These are phyloP conservation scores for Papilio xuthus DNA, from an alignment of 1,140 invertebrate genomes.

Conservation along the genomic window DNA sequence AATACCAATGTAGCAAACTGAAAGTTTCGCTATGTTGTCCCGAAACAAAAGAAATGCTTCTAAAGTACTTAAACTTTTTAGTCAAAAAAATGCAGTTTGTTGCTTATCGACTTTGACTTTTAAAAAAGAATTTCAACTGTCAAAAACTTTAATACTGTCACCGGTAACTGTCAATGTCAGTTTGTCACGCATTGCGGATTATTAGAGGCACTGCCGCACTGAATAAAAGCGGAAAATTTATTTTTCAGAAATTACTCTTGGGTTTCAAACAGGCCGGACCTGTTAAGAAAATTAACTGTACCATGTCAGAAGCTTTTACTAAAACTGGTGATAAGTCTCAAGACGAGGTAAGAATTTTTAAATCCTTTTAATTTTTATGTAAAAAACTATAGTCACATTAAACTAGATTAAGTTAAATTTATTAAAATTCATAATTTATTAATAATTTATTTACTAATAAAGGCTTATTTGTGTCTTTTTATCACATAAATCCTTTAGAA, in stretches of 20 bases:
- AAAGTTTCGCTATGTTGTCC: background rate
- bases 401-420: background rate
- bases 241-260: slow-evolving; percentile 26
- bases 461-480: background rate
- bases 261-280: slow-evolving; percentile 6
- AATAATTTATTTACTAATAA: background rate
- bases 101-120: background rate
- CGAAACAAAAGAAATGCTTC: background rate
- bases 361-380: slow-evolving; percentile 34
- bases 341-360: slow-evolving; percentile 82
- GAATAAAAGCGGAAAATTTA: slow-evolving; percentile 34
- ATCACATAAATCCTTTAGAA: background rate
- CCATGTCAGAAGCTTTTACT: slow-evolving; percentile 68
- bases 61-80: background rate
- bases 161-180: slow-evolving; percentile 13
- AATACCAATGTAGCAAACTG: background rate
- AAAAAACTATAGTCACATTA: slow-evolving; percentile 23
- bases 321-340: slow-evolving; percentile 81
- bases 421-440: background rate
- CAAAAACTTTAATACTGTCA: background rate
- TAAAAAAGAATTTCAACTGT: background rate
- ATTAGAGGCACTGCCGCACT: background rate
- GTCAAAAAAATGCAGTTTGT: background rate
- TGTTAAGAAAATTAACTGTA: slow-evolving; percentile 41
- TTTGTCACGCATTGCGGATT: slow-evolving; percentile 36